Evolutionary conservation across 2,888 invertebrate genomes (phyloP).

Genomic region (Cephus rjabovi): DNA sequence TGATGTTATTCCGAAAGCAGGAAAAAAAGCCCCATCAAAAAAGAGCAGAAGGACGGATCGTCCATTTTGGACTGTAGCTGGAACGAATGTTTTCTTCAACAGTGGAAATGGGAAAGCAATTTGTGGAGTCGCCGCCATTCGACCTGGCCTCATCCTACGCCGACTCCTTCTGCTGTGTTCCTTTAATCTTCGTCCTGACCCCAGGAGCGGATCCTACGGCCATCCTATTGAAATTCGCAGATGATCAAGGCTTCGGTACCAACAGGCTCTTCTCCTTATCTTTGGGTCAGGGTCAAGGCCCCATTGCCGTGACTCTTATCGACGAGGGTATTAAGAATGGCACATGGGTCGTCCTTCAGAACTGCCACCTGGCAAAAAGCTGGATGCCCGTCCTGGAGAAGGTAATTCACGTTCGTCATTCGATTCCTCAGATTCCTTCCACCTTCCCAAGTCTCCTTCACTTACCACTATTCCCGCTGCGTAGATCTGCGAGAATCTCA

Average conservation of each 20-base stretch:
- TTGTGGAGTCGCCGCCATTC: constrained; percentile 91
- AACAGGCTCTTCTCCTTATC: constrained; percentile 85
- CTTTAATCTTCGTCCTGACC: constrained; percentile 90
- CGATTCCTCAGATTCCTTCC: not conserved
- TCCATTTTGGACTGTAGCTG: not conserved
- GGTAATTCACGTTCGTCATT: constrained; percentile 65
- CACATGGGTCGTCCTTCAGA: constrained; percentile 94
- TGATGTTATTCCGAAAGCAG: not conserved
- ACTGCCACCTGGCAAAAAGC: constrained; percentile 94
- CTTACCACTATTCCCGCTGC: constrained; percentile 21
- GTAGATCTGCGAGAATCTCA: constrained; percentile 86
- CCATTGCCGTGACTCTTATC: constrained; percentile 86
- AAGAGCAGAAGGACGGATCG: not conserved
- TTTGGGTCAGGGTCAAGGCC: constrained; percentile 93
- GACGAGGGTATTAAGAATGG: constrained; percentile 87
- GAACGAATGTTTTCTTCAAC: constrained; percentile 15
- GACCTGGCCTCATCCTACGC: constrained; percentile 85
- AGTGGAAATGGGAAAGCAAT: constrained; percentile 81
- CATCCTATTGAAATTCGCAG: constrained; percentile 91
- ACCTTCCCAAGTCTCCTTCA: not conserved
- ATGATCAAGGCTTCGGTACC: constrained; percentile 88
- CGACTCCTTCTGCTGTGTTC: constrained; percentile 88
- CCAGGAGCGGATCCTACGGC: constrained; percentile 95
- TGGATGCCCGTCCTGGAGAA: constrained; percentile 94
- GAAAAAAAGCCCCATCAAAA: not conserved